Base-by-base conservation (phyloP, 2,113 vertebrate species). In the Motacilla alba region DNA sequence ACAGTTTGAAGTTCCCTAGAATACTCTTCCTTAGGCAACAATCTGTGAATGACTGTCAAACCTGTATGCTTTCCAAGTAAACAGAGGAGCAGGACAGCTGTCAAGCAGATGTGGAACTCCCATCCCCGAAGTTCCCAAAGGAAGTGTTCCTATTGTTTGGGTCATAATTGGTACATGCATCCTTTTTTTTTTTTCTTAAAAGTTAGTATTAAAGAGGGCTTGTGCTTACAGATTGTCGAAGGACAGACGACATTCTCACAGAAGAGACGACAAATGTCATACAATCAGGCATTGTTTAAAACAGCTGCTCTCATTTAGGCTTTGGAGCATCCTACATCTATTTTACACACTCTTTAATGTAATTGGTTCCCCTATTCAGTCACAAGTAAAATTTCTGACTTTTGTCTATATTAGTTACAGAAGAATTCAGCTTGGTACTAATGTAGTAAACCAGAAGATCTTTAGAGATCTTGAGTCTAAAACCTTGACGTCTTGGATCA, bases 251-350 rank as follows among this genome's bases (percentile, higher is more conserved):
- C 46, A 91, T 11, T 30, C 55, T 90, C 72, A 94, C 58, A 74
- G 64, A 76, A 77, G 62, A 64, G 35, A 80, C 63, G 88, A 90
- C 53, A 92, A 86, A 62, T 74, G 33, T 78, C 59, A 52, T 47
- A 41, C 47, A 93, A 88, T 55, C 62, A 87, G 56, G 60, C 82
- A 95, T 95, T 96, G 90, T 97, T 87, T 89, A 67, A 64, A 93
- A 83, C 74, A 93, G 87, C 37, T 95, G 94, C 5, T 93, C 21
- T 43, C 18, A 24, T 62, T 95, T 96, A 96, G 26, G 43, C 4
- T 82, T 85, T 85, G 67, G 74, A 76, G n/a, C 66, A 81, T 39
- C 33, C 76, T 69, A 70, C 88, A 81, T 90, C 13, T 83, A 44
- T 70, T 93, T 73, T 74, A 55, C 68, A 88, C n/a, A 27, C 3